Percentiles rank a stretch among this genome's conserved stretches.
Evolutionary conservation across 2,797 vertebrate genomes (phyloP).

Genomic region (Hafferia zeledoni): DNA sequence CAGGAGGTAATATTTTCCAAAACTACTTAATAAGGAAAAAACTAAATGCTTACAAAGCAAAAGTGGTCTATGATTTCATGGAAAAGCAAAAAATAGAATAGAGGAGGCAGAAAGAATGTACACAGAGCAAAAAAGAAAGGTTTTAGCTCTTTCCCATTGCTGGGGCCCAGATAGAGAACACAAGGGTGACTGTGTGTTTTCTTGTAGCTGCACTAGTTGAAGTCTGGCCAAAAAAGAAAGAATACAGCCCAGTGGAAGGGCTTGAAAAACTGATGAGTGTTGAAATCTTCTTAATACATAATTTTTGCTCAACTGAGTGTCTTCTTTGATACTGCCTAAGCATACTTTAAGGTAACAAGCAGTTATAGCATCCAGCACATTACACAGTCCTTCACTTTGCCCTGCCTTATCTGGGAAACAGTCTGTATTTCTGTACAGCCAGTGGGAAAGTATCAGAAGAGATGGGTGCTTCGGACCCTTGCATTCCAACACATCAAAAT

Average conservation of each 20-base stretch:
- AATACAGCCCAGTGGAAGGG: background rate
- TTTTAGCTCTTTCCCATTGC: background rate
- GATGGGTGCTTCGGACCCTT: background rate
- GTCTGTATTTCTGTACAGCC: background rate
- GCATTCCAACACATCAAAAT: background rate
- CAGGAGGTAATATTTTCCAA: background rate
- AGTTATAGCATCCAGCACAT: fast-evolving
- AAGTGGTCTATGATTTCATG: background rate
- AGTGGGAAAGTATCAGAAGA: background rate
- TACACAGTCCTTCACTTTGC: background rate
- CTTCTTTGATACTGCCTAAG: background rate
- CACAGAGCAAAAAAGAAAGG: background rate
- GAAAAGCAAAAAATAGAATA: background rate
- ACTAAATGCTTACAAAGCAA: background rate
- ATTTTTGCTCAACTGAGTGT: background rate
- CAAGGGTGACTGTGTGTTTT: background rate
- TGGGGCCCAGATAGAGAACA: background rate
- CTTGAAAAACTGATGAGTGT: background rate
- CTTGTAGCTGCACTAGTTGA: background rate
- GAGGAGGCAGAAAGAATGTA: background rate
- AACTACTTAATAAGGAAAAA: background rate
- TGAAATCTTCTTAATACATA: background rate
- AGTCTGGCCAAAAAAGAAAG: background rate
- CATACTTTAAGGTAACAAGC: background rate
- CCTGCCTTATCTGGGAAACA: background rate